These are phyloP conservation scores for Lamellibrachia satsuma DNA, from an alignment of 2,888 invertebrate genomes.

Conservation along the genomic window DNA sequence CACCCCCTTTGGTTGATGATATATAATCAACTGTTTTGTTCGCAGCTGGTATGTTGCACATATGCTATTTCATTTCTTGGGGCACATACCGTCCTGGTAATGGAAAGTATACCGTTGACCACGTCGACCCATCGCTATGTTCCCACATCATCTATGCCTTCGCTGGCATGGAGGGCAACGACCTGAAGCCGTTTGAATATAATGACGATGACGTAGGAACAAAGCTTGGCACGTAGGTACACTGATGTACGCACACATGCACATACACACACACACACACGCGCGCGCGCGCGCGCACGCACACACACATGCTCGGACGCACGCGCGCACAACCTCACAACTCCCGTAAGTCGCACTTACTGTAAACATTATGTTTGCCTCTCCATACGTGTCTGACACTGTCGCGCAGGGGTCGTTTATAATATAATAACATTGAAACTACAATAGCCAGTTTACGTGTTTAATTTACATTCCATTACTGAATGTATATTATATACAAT, in stretches of 20 bases:
- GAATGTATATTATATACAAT: too few relatives aligned
- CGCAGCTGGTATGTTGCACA: background rate
- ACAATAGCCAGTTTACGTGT: too few relatives aligned
- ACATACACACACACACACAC: background rate
- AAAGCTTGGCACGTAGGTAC: background rate
- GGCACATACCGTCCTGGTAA: background rate
- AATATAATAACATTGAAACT: too few relatives aligned
- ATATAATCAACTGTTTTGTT: background rate
- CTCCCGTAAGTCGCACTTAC: too few relatives aligned
- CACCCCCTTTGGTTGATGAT: too few relatives aligned
- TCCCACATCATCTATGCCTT: constrained; percentile 23
- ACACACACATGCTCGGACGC: background rate
- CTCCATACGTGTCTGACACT: too few relatives aligned
- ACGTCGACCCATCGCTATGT: constrained; percentile 8
- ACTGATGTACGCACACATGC: too few relatives aligned
- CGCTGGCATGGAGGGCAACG: background rate
- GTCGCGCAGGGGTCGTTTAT: too few relatives aligned
- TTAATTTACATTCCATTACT: too few relatives aligned
- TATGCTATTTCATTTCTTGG: background rate
- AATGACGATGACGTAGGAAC: constrained; percentile 9
- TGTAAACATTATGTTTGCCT: too few relatives aligned
- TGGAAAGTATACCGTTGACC: background rate
- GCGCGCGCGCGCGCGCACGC: too few relatives aligned
- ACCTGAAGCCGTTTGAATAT: background rate
- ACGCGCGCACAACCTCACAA: too few relatives aligned